These are phyloP conservation scores for Chiridota heheva DNA, from an alignment of 35 echinoderm and acorn worm species.

Conservation along the genomic window DNA sequence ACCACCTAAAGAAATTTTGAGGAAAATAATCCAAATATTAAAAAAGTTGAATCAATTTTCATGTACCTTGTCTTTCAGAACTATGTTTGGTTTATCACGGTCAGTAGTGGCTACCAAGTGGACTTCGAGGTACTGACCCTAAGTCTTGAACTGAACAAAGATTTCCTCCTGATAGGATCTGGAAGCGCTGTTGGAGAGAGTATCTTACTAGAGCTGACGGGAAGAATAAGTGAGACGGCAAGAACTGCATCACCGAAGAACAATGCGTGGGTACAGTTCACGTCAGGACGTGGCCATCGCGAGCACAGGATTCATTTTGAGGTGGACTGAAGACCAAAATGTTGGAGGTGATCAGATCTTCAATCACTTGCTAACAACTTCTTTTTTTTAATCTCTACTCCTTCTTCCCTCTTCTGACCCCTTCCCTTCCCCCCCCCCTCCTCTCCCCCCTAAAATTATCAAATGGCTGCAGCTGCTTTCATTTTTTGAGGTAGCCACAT, in stretches of 20 bases:
- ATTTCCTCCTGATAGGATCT: conserved; percentile 5
- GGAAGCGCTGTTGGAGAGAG: neutral
- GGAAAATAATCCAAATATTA: too few species aligned
- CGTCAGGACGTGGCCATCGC: conserved; percentile 4
- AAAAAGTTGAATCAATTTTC: neutral
- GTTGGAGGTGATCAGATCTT: too few species aligned
- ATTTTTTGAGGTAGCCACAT: too few species aligned
- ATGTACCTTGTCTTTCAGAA: neutral
- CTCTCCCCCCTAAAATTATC: too few species aligned
- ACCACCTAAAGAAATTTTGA: too few species aligned
- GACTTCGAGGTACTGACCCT: neutral
- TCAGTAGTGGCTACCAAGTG: conserved; percentile 24
- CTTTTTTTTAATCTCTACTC: too few species aligned
- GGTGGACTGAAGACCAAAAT: conserved; percentile 15
- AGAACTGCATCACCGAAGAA: neutral
- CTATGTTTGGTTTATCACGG: conserved; percentile 22
- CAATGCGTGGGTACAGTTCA: conserved; percentile 22
- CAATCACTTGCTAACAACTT: too few species aligned
- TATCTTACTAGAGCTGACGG: neutral
- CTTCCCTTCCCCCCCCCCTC: too few species aligned
- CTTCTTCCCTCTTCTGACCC: too few species aligned
- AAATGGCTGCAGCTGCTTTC: too few species aligned
- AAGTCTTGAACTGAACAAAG: neutral
- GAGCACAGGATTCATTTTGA: neutral
- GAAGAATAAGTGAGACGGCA: neutral